These are phyloP conservation scores for Eumerus sabulonum DNA, from an alignment of 2,888 invertebrate species.

Conservation along the genomic window DNA sequence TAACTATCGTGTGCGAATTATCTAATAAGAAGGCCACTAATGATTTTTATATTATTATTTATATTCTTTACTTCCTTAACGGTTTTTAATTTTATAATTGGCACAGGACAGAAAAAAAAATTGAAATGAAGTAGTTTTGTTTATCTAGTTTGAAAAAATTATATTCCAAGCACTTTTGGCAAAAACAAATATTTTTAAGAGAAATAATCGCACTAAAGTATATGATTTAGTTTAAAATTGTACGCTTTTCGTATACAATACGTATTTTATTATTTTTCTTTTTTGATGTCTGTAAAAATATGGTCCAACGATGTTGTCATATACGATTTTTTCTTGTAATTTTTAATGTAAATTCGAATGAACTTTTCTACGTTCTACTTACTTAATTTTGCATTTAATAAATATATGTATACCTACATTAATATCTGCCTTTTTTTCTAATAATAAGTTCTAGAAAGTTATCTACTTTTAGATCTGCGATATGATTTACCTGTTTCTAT, in stretches of 20 bases:
- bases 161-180: not conserved
- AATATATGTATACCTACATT: too few relatives aligned
- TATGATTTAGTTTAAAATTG: too few relatives aligned
- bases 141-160: not conserved
- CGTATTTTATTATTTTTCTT: conserved; percentile 21
- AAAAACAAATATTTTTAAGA: not conserved
- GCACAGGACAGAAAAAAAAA: conserved; percentile 49
- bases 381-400: too few relatives aligned
- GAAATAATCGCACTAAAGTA: too few relatives aligned
- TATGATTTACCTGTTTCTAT: conserved; percentile 67
- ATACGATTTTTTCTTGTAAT: conserved; percentile 31
- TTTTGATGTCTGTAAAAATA: conserved; percentile 63
- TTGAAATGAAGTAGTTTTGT: not conserved
- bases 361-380: conserved; percentile 33
- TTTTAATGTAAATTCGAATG: conserved; percentile 10
- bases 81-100: conserved; percentile 33
- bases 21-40: conserved; percentile 61
- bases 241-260: conserved; percentile 9
- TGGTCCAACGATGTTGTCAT: conserved; percentile 59
- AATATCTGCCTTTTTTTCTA: conserved; percentile 18
- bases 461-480: conserved; percentile 48
- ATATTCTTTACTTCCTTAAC: conserved; percentile 3
- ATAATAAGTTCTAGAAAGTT: conserved; percentile 46
- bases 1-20: conserved; percentile 39
- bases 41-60: conserved; percentile 27